These are phyloP conservation scores for Oreohelix idahoensis DNA, from an alignment of 1,140 invertebrate genomes.

Conservation along the genomic window DNA sequence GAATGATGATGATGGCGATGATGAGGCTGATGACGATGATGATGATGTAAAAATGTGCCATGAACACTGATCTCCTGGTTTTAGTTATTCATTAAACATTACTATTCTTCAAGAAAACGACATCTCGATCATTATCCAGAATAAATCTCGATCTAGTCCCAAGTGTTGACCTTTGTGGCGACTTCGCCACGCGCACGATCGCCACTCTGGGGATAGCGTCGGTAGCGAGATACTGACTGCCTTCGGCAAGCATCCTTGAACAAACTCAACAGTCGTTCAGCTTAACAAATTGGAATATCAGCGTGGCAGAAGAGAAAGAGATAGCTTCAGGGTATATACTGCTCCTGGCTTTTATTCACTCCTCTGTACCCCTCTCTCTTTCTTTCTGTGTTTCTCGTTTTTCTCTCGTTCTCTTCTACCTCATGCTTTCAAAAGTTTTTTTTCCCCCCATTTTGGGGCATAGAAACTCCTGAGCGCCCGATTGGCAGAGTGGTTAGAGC, in stretches of 20 bases:
- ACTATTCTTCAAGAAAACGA: no score
- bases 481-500: no score
- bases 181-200: not conserved
- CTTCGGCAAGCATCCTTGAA: not conserved
- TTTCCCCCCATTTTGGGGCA: no score
- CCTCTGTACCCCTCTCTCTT: not conserved
- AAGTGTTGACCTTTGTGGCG: not conserved
- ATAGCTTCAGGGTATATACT: not conserved
- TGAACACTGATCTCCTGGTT: no score
- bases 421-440: not conserved
- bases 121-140: not conserved
- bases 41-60: no score
- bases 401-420: not conserved
- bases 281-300: constrained; percentile 3
- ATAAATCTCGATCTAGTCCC: not conserved
- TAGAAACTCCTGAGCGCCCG: no score
- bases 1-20: no score
- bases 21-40: no score
- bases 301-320: not conserved
- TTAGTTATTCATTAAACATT: no score
- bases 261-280: constrained; percentile 5
- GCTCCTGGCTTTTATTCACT: not conserved
- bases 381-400: not conserved
- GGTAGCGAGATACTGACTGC: not conserved
- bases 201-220: not conserved